Evolutionary conservation across 2,797 vertebrate species (phyloP).

Genomic region (Gadopsis marmoratus): DNA sequence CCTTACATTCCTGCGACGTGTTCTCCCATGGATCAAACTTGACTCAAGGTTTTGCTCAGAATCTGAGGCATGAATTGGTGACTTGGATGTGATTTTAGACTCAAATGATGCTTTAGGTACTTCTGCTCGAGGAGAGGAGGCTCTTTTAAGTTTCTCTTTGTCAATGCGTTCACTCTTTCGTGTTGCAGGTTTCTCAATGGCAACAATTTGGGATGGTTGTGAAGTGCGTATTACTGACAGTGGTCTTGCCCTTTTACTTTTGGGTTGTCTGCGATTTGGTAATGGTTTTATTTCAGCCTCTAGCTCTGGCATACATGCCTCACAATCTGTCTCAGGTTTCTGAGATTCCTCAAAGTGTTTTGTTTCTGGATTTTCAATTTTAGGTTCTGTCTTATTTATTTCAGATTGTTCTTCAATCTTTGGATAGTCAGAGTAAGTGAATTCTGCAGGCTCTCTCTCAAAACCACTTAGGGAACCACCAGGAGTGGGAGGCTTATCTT

Average conservation of each 20-base stretch:
- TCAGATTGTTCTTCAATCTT: constrained; percentile 83
- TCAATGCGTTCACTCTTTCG: constrained; percentile 98
- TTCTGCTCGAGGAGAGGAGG: constrained; percentile 92
- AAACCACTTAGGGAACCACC: constrained; percentile 80
- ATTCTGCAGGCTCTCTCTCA: constrained; percentile 80
- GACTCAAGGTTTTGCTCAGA: constrained; percentile 88
- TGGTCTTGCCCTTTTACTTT: constrained; percentile 92
- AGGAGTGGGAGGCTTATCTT: constrained; percentile 89
- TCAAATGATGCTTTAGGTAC: constrained; percentile 86
- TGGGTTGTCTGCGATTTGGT: constrained; percentile 90
- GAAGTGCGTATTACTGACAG: constrained; percentile 81
- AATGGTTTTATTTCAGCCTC: constrained; percentile 87
- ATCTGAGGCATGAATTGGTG: constrained; percentile 88
- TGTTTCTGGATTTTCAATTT: constrained; percentile 72
- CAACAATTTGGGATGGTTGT: constrained; percentile 73
- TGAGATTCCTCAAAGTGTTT: constrained; percentile 67
- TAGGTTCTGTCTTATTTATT: constrained; percentile 69
- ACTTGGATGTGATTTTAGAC: constrained; percentile 89
- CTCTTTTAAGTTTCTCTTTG: constrained; percentile 93
- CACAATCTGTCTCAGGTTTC: constrained; percentile 82
- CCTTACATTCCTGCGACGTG: constrained; percentile 94
- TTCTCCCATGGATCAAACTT: constrained; percentile 89
- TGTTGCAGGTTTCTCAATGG: constrained; percentile 90
- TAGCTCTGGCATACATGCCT: constrained; percentile 82
- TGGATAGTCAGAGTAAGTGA: constrained; percentile 68